Conservation (phyloP, 2,888 invertebrate genomes). For the Ormyrus labotus region DNA sequence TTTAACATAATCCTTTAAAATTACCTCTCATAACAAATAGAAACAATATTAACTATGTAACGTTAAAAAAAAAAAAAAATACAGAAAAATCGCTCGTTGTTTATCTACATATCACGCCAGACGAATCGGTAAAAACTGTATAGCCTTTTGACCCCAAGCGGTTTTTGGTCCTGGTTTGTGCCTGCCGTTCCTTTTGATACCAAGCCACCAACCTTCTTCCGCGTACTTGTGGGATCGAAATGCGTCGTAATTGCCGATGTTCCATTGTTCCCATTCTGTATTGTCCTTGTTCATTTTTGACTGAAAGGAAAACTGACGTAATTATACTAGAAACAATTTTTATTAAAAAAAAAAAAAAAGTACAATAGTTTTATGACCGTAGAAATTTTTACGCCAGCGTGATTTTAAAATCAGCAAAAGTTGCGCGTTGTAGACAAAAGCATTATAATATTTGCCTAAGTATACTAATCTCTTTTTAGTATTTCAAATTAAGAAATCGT, state of each 20-base stretch:
- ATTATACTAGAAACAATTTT: too few relatives aligned
- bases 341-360: too few relatives aligned
- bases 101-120: conserved; percentile 24
- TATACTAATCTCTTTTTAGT: too few relatives aligned
- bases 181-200: conserved; percentile 80
- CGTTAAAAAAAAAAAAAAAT: not conserved
- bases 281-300: conserved; percentile 75
- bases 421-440: too few relatives aligned
- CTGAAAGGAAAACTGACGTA: conserved; percentile 65
- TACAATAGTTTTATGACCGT: too few relatives aligned
- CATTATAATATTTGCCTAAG: too few relatives aligned
- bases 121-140: conserved; percentile 78
- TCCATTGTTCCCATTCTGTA: conserved; percentile 79
- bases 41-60: too few relatives aligned
- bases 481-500: too few relatives aligned
- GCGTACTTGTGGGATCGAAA: conserved; percentile 79
- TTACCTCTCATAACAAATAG: too few relatives aligned
- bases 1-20: too few relatives aligned
- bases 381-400: too few relatives aligned
- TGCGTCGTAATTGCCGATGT: conserved; percentile 78
- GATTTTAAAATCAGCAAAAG: too few relatives aligned
- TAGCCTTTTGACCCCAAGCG: conserved; percentile 79
- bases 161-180: conserved; percentile 79
- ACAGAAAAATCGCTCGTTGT: not conserved
- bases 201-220: conserved; percentile 80